phyloP scores from a whole-genome alignment of 2,113 vertebrate species.

The Arenaria interpres region DNA sequence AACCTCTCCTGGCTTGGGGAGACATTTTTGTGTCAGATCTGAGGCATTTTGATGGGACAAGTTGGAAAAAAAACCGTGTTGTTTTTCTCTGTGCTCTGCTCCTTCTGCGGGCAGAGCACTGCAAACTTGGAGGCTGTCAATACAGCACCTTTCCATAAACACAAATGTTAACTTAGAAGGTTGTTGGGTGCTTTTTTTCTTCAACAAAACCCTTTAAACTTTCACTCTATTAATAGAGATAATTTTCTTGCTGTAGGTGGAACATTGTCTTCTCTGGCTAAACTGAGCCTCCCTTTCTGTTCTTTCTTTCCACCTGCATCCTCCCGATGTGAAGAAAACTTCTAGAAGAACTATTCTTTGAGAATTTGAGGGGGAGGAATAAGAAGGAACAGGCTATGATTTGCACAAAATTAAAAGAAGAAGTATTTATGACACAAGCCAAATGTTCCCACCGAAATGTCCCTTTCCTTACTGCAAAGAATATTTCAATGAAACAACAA shows the following conservation, averaged over 20 bases:
- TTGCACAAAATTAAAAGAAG: slow-evolving; percentile 17
- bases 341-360: not conserved
- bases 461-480: not conserved
- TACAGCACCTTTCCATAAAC: not conserved
- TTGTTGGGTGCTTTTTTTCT: not conserved
- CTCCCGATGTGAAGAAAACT: not conserved
- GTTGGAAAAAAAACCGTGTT: not conserved
- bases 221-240: slow-evolving; percentile 6
- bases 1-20: not conserved
- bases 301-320: not conserved
- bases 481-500: not conserved
- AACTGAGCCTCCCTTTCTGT: not conserved
- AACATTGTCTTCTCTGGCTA: slow-evolving; percentile 1
- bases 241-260: not conserved
- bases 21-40: not conserved
- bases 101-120: not conserved
- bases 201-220: not conserved
- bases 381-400: not conserved
- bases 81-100: not conserved
- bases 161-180: not conserved
- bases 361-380: slow-evolving; percentile 22
- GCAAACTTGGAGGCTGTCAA: not conserved
- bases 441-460: not conserved
- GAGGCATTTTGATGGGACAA: not conserved
- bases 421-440: not conserved